Conservation (phyloP, 2,888 invertebrate species). For the Melipona beecheii region DNA sequence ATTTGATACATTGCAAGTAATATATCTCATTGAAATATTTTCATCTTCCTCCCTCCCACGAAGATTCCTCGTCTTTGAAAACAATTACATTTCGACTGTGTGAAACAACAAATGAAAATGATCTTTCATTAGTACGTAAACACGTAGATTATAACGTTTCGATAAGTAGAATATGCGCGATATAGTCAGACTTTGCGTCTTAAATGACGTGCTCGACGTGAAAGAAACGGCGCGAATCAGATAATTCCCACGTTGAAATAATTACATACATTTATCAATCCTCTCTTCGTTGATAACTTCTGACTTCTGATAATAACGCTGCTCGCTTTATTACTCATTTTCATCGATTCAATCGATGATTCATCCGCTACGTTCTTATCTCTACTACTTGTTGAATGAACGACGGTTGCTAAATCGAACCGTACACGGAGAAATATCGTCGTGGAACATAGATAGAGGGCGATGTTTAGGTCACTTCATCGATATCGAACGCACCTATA, state of each 20-base stretch:
- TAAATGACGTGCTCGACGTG: fast-evolving
- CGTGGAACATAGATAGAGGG: not conserved
- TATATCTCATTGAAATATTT: not conserved
- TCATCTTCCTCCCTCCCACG: too few species aligned
- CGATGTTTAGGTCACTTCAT: not conserved
- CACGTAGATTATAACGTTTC: not conserved
- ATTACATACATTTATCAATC: not conserved
- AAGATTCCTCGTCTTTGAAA: too few species aligned
- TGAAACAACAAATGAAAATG: too few species aligned
- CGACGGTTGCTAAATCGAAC: not conserved
- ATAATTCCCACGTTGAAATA: not conserved
- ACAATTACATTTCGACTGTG: not conserved
- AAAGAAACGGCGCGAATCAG: not conserved
- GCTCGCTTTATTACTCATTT: not conserved
- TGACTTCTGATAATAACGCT: not conserved
- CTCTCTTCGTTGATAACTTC: not conserved
- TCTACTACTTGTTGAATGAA: not conserved
- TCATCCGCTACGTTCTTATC: not conserved
- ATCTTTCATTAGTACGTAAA: not conserved
- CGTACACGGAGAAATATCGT: not conserved
- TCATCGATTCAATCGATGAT: not conserved
- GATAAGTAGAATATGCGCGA: not conserved
- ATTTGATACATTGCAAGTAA: not conserved
- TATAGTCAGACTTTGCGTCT: not conserved
- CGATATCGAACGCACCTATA: not conserved